These are phyloP conservation scores for Dasysyrphus albostriatus DNA, from an alignment of 2,888 invertebrate genomes.

Conservation along the genomic window DNA sequence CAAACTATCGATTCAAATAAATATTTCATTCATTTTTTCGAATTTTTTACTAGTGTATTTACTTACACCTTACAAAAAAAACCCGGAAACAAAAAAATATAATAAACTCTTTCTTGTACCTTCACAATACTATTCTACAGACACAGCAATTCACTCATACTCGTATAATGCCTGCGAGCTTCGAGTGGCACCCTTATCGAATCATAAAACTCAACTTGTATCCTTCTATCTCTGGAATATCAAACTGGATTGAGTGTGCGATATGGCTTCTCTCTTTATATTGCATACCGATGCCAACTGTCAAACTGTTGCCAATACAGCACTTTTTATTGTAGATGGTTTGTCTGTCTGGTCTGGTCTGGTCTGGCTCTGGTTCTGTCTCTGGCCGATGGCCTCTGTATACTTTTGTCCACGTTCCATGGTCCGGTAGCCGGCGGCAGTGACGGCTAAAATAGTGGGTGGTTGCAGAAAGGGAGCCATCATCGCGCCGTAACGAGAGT, in stretches of 20 bases:
- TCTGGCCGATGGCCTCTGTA: conserved; percentile 61
- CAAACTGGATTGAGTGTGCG: conserved; percentile 62
- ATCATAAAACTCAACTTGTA: conserved; percentile 63
- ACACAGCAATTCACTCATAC: conserved; percentile 31
- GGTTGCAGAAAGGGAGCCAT: conserved; percentile 30
- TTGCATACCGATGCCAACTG: conserved; percentile 69
- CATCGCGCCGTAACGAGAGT: conserved; percentile 43
- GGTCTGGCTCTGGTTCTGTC: neutral
- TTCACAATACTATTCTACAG: neutral
- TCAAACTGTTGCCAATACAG: conserved; percentile 73
- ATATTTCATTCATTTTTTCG: no score
- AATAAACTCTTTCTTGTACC: neutral
- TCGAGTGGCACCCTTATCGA: conserved; percentile 68
- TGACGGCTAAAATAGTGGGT: conserved; percentile 26
- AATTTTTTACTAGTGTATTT: no score
- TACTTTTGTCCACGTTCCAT: conserved; percentile 48
- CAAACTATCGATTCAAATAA: no score
- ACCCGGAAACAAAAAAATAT: no score
- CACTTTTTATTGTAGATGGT: conserved; percentile 39
- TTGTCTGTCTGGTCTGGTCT: conserved; percentile 52
- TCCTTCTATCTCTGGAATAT: conserved; percentile 57
- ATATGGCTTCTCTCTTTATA: conserved; percentile 60
- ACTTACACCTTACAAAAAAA: no score
- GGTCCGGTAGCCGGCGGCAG: conserved; percentile 22
- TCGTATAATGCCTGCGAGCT: conserved; percentile 29